These are phyloP conservation scores for Crossaster papposus DNA, from an alignment of 53 echinoderm and acorn worm species.

Conservation along the genomic window DNA sequence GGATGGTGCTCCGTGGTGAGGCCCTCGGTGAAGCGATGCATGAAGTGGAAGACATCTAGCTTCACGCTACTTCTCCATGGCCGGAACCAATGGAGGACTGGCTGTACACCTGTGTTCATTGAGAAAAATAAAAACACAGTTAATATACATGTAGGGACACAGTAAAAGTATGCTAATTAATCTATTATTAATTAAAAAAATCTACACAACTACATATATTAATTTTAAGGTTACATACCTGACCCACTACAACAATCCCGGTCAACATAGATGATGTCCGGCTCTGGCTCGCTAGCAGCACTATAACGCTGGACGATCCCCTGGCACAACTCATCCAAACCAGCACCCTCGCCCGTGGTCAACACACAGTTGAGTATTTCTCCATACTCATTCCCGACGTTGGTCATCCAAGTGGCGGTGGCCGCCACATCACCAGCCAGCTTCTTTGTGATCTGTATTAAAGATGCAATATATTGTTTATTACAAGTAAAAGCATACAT, in stretches of 20 bases:
- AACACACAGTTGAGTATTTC: no score
- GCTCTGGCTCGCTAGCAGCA: no score
- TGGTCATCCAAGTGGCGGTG: no score
- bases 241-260: constrained; percentile 52
- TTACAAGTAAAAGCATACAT: no score
- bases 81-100: constrained; percentile 9
- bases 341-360: not conserved
- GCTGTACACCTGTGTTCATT: constrained; percentile 2
- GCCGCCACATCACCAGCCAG: no score
- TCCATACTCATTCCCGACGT: no score
- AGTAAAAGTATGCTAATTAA: not conserved
- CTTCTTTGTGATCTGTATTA: no score
- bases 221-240: constrained; percentile 19
- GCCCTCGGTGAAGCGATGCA: no score
- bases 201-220: not conserved
- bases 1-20: constrained; percentile 62
- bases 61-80: constrained; percentile 41
- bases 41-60: constrained; percentile 27
- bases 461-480: no score
- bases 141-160: not conserved
- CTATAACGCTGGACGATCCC: constrained; percentile 74
- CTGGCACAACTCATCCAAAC: constrained; percentile 32
- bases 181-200: no score
- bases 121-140: not conserved
- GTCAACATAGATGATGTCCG: constrained; percentile 54